These are phyloP conservation scores for Abrostola triplasia DNA, from an alignment of 2,888 invertebrate species.

Conservation along the genomic window DNA sequence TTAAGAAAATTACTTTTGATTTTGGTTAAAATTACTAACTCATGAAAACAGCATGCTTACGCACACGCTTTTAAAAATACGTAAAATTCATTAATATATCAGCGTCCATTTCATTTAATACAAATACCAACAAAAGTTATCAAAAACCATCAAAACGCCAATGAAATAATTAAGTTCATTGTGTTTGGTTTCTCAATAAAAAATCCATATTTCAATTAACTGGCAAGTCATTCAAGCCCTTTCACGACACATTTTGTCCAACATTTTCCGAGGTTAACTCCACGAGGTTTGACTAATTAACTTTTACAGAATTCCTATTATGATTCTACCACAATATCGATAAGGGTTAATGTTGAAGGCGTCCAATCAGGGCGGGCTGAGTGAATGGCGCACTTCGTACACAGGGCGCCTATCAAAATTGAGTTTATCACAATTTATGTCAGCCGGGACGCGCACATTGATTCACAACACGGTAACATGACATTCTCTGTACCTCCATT, in stretches of 20 bases:
- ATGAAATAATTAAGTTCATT: constrained; percentile 20
- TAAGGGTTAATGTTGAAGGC: constrained; percentile 28
- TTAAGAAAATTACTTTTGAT: too few species aligned
- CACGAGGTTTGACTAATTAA: constrained; percentile 39
- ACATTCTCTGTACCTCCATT: constrained; percentile 11
- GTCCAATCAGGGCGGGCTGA: constrained; percentile 26
- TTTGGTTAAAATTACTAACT: too few species aligned
- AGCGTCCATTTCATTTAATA: constrained; percentile 1
- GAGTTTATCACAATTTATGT: constrained; percentile 75
- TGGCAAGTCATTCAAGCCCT: constrained; percentile 17
- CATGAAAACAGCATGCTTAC: neutral
- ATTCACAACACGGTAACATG: constrained; percentile 45
- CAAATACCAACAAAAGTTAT: constrained; percentile 2
- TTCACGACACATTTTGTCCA: constrained; percentile 24
- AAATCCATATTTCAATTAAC: constrained; percentile 35
- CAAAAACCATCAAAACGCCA: constrained; percentile 11
- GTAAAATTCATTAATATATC: neutral
- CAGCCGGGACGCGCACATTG: constrained; percentile 59
- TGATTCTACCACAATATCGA: constrained; percentile 31
- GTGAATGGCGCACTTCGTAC: constrained; percentile 29
- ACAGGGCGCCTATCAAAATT: constrained; percentile 60
- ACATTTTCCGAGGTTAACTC: constrained; percentile 17
- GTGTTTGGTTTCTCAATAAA: constrained; percentile 9
- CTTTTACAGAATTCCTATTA: constrained; percentile 44
- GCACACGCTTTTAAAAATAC: neutral